Evolutionary conservation across 2,797 vertebrate genomes (phyloP), one percentile per base, ranked within the genome.

Genomic region (Sebastes steindachneri): DNA sequence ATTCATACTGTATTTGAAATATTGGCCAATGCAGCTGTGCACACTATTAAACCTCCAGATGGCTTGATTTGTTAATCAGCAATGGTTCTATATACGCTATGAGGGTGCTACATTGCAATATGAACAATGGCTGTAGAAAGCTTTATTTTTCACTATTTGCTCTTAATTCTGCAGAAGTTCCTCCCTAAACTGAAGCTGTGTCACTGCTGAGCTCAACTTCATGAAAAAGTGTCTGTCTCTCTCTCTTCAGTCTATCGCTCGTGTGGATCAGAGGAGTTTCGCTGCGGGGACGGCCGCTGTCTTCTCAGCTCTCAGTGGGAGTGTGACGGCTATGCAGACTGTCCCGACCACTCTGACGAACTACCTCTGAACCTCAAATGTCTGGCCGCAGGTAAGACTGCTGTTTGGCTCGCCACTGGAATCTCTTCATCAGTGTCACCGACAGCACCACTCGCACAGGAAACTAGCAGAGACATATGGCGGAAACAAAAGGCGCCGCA

Each of bases 301-400:
- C 96, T 99, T 41, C 92, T 98, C 83, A 99, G 97, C 45, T 95
- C 95, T 51, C 97, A 98, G 84, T 99, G 99, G 98, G 98, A 99
- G 84, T 99, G 99, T 87, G 99, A 99, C 14, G 97, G 99, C 63
- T 97, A 97, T 59, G 96, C 97, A 26, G 99, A 99, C 95, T 99
- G 99, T 87, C 96, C 96, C 65, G 99, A 99, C 93, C 96, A 91
- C 92, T 99, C 98, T 70, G 98, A 99, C 83, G 99, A 99, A 90
- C 97, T 97, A 51, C 98, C 99, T 51, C 93, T 98, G 89, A 99
- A 99, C 84, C 93, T 93, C 66, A 98, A 97, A 94, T 99, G 99
- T 93, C 96, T 93, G 92, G 97, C 94, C 86, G 97, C 97, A 96
- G 98, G 98, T 96, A 94, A 95, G 94, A 77, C 85, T 77, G 87